Evolutionary conservation across 92 coral and sea anemone species (phyloP).

Genomic region (Palythoa heliodiscus): DNA sequence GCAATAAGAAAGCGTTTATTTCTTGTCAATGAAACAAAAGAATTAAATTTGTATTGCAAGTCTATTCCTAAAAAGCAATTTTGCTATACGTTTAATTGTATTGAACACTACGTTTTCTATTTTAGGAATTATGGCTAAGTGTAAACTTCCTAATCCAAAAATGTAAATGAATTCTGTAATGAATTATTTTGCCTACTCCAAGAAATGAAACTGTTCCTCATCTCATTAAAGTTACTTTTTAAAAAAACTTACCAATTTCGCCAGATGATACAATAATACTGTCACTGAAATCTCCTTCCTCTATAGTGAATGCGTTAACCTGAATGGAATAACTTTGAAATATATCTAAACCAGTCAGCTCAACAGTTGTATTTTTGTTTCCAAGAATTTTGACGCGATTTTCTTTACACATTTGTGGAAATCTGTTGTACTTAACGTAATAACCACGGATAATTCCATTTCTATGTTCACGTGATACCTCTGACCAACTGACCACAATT

Average conservation of each 20-base stretch:
- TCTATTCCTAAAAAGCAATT: no score
- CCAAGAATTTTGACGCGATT: slow-evolving; percentile 11
- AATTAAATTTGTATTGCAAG: no score
- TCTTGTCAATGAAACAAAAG: no score
- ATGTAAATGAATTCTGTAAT: no score
- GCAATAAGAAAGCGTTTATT: no score
- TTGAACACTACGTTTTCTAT: no score
- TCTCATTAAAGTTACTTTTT: background rate
- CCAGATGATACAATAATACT: slow-evolving; percentile 23
- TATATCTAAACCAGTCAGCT: slow-evolving; percentile 22
- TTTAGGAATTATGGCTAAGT: no score
- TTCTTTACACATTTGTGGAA: background rate
- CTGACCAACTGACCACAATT: slow-evolving; percentile 54
- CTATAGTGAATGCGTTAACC: slow-evolving; percentile 44
- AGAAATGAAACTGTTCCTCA: background rate
- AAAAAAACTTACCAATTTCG: slow-evolving; percentile 35
- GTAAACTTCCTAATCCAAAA: no score
- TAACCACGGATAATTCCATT: slow-evolving; percentile 71
- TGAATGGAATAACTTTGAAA: slow-evolving; percentile 43
- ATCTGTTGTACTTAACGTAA: slow-evolving; percentile 30
- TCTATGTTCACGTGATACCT: slow-evolving; percentile 41
- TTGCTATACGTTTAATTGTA: no score
- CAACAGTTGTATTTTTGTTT: slow-evolving; percentile 18
- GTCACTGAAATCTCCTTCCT: slow-evolving; percentile 45
- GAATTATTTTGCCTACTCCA: no score